Evolutionary conservation across 2,888 invertebrate species (phyloP), one percentile per base, ranked within the genome.

Genomic region (Pristionchus exspectatus): DNA sequence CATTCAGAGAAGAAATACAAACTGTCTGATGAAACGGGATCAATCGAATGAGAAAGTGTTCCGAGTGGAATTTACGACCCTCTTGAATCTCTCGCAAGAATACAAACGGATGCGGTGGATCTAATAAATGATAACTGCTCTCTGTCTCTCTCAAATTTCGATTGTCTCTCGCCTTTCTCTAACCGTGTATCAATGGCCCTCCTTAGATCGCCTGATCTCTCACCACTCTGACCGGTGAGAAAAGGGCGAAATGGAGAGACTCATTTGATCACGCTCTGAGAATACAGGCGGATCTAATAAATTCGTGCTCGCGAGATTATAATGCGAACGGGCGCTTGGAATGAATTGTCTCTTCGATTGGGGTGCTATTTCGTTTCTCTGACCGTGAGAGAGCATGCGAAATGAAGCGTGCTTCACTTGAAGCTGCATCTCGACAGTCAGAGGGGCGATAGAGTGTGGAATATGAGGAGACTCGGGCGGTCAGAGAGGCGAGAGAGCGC

Each of bases 61-160:
- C 10, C 10, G 24, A 50, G 38, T 24, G 77, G 77, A 77, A 77
- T 77, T 77, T 44, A 77, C 77, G 44, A 77, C 44, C 44, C 44
- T 44, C 44, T n/a, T 16, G 33, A 30, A 14, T 72, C 72, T 72
- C 72, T 38, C n/a, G n/a, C n/a, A 72, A 38, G 33, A 77, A 44
- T 24, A 24, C 24, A 77, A 77, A 77, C 77, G 77, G 77, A 77
- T 77, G 44, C 21, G 77, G 9, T 9, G 44, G 38, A 77, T 24
- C 77, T 30, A 38, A 77, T 77, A 44, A 77, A 77, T 44, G 77
- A 44, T 72, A 27, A 77, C 16, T 27, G 77, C 12, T 74, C 21
- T 38, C 21, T 69, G 69, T 7, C 21, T 77, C 38, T 77, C 69
- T 72, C 69, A n/a, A n/a, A n/a, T n/a, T n/a, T n/a, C 69, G 18